Evolutionary conservation across 1,140 invertebrate genomes (phyloP).

Genomic region (Brachionus rubens): DNA sequence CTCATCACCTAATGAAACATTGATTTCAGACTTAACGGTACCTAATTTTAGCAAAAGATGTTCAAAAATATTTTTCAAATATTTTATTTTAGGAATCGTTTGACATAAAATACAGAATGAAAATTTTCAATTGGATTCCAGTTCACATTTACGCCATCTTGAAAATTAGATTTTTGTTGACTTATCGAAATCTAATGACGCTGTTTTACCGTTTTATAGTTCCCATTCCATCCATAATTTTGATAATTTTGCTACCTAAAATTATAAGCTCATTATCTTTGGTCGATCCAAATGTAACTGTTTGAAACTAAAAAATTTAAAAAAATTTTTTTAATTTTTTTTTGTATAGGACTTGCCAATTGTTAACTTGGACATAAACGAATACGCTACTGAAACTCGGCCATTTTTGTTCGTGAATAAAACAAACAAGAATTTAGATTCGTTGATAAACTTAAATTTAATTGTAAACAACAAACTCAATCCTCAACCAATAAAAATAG

Average conservation of each 20-base stretch:
- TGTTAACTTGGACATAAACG: conserved; percentile 19
- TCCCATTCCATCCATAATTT: not conserved
- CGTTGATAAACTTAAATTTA: not conserved
- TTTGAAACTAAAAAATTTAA: not conserved
- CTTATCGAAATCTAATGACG: conserved; percentile 30
- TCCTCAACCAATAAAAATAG: conserved; percentile 13
- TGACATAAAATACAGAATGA: not conserved
- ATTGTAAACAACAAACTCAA: conserved; percentile 1
- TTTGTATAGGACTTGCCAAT: conserved; percentile 26
- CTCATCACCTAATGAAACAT: not conserved
- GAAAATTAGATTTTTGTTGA: conserved; percentile 20
- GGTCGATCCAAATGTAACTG: conserved; percentile 20
- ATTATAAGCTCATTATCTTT: not conserved
- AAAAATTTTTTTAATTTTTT: not conserved
- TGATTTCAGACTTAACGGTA: not conserved
- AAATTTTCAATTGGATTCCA: conserved; percentile 18
- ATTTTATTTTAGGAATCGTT: not conserved
- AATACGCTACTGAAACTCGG: not conserved
- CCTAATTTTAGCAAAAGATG: too few species aligned
- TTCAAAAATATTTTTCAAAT: not conserved
- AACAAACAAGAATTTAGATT: conserved; percentile 7
- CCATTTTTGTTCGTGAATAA: conserved; percentile 20
- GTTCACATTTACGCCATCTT: conserved; percentile 2
- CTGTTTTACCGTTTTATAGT: conserved; percentile 21
- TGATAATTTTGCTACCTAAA: conserved; percentile 23